Conservation (phyloP, 2,888 invertebrate genomes). For the Trileptium ribeirensis region DNA sequence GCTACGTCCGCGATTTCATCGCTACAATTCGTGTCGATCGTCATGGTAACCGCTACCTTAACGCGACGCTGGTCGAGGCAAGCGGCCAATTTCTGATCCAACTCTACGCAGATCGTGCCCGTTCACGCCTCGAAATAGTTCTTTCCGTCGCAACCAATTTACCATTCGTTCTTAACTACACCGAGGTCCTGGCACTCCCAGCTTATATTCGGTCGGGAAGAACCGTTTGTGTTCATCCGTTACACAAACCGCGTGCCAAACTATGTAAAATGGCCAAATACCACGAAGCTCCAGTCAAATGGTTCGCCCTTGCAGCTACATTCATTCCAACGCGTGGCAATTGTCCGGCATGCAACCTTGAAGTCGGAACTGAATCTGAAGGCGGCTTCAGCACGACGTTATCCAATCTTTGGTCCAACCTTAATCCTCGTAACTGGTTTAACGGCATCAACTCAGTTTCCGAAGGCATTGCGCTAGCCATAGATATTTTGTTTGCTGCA, state of each 20-base stretch:
- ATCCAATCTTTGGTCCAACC: neutral
- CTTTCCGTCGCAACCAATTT: neutral
- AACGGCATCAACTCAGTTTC: slow-evolving; percentile 17
- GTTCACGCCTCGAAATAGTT: neutral
- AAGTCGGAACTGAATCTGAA: neutral
- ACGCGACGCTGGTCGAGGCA: neutral
- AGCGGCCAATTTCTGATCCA: slow-evolving; percentile 2
- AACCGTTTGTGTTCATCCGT: neutral
- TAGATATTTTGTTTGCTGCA: neutral
- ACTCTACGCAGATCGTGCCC: neutral
- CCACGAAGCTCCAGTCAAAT: neutral
- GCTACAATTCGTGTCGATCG: neutral
- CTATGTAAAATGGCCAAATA: neutral
- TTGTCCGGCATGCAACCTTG: slow-evolving; percentile 4
- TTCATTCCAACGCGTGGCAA: neutral
- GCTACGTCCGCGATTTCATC: neutral
- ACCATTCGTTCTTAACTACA: slow-evolving; percentile 11
- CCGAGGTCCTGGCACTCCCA: neutral
- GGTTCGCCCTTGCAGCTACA: neutral
- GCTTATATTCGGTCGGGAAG: neutral
- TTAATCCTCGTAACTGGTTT: neutral
- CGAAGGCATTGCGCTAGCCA: neutral
- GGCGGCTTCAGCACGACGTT: no score
- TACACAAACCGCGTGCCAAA: neutral
- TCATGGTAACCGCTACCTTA: slow-evolving; percentile 1